phyloP scores from a whole-genome alignment of 2,888 invertebrate species.

The Laspeyria flexula region DNA sequence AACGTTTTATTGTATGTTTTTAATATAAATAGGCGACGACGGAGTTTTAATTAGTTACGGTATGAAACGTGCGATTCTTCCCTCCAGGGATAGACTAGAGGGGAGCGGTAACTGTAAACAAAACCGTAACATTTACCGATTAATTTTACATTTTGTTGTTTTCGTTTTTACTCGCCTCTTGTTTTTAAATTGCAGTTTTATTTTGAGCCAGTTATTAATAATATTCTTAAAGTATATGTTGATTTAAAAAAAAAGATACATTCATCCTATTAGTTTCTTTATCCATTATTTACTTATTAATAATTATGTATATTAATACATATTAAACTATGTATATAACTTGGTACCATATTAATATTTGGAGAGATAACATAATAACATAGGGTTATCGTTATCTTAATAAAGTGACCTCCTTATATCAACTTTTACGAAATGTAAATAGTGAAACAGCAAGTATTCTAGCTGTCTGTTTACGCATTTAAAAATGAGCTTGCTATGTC shows the following conservation, averaged over 20 bases:
- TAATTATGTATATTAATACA: too few relatives aligned
- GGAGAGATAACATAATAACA: too few relatives aligned
- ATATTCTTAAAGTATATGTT: not conserved
- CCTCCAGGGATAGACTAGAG: constrained; percentile 32
- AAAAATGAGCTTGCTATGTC: not conserved
- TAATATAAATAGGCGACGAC: constrained; percentile 12
- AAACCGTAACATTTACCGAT: constrained; percentile 62
- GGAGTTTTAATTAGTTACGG: constrained; percentile 31
- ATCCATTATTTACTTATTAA: too few relatives aligned
- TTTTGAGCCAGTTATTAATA: not conserved
- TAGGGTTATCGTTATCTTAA: too few relatives aligned
- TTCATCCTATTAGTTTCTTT: too few relatives aligned
- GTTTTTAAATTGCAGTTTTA: constrained; percentile 11
- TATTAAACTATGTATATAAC: too few relatives aligned
- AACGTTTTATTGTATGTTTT: constrained; percentile 8
- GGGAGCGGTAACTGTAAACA: constrained; percentile 60
- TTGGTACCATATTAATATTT: too few relatives aligned
- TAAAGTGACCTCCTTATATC: too few relatives aligned
- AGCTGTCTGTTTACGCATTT: not conserved
- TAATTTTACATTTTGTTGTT: constrained; percentile 58
- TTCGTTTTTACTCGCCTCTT: constrained; percentile 8
- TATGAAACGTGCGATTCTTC: constrained; percentile 45
- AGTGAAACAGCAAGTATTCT: too few relatives aligned
- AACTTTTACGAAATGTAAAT: too few relatives aligned
- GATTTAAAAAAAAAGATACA: too few relatives aligned